These are phyloP conservation scores for Aphelenchoides bicaudatus DNA, from an alignment of 2,888 invertebrate genomes.

Conservation along the genomic window DNA sequence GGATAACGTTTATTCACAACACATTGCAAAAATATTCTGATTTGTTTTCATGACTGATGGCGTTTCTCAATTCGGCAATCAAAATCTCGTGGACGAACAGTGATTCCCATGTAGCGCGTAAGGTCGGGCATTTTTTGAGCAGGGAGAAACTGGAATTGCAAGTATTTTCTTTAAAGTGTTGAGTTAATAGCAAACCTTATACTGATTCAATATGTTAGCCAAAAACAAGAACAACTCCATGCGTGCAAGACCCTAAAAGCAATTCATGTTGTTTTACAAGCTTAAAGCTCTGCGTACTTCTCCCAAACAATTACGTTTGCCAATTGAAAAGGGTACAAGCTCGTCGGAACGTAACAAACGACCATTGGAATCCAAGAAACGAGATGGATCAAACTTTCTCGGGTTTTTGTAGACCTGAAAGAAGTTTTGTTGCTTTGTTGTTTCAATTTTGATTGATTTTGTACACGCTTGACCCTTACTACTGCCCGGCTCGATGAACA, in stretches of 20 bases:
- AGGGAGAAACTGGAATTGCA: conserved; percentile 10
- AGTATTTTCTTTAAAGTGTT: too few relatives aligned
- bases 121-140: conserved; percentile 1
- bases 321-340: conserved; percentile 17
- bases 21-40: too few relatives aligned
- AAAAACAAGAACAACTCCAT: conserved; percentile 3
- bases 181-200: too few relatives aligned
- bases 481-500: too few relatives aligned
- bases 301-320: conserved; percentile 6
- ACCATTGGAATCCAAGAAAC: conserved; percentile 10
- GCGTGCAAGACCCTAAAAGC: too few relatives aligned
- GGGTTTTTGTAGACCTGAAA: conserved; percentile 9
- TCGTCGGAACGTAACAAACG: conserved; percentile 13
- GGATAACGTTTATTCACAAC: too few relatives aligned
- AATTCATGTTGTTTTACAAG: too few relatives aligned
- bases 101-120: conserved; percentile 2
- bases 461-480: too few relatives aligned
- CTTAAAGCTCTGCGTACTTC: too few relatives aligned
- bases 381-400: conserved; percentile 10
- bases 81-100: neutral
- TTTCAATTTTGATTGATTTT: too few relatives aligned
- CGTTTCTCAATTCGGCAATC: conserved; percentile 10
- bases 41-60: too few relatives aligned
- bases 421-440: too few relatives aligned
- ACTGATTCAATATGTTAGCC: neutral